Conservation (phyloP, 1,140 invertebrate species). For the Papilio polytes region DNA sequence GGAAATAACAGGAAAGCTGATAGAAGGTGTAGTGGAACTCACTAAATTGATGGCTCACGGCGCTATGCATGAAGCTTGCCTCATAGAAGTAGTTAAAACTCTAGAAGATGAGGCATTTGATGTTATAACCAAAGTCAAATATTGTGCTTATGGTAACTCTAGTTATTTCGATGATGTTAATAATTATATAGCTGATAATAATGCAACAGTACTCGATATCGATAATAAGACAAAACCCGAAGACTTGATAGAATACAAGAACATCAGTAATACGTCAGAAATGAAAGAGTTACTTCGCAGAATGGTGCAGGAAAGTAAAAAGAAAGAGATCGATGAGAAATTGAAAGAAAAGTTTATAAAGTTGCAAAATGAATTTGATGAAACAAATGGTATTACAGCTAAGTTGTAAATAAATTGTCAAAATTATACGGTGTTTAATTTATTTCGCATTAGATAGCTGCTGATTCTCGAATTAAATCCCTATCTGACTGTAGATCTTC, state of each 20-base stretch:
- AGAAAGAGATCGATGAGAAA: conserved; percentile 48
- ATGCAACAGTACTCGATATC: conserved; percentile 69
- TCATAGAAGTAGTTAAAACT: conserved; percentile 73
- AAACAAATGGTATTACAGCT: conserved; percentile 20
- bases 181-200: conserved; percentile 59
- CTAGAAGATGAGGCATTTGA: conserved; percentile 68
- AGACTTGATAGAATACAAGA: conserved; percentile 23
- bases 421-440: background rate
- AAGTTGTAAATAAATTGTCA: background rate
- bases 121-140: conserved; percentile 55
- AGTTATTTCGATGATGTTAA: conserved; percentile 51
- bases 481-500: background rate
- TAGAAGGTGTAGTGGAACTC: conserved; percentile 67
- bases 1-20: conserved; percentile 69
- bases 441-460: background rate
- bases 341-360: conserved; percentile 59
- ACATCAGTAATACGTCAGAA: conserved; percentile 48
- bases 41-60: conserved; percentile 76
- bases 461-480: background rate
- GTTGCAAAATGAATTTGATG: conserved; percentile 52
- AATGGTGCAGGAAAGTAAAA: conserved; percentile 55
- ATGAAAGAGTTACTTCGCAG: conserved; percentile 61
- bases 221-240: conserved; percentile 42
- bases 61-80: conserved; percentile 77
- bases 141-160: conserved; percentile 59